Evolutionary conservation across 1,140 invertebrate genomes (phyloP), one percentile per base, ranked within the genome.

Genomic region (Epicauta chinensis): DNA sequence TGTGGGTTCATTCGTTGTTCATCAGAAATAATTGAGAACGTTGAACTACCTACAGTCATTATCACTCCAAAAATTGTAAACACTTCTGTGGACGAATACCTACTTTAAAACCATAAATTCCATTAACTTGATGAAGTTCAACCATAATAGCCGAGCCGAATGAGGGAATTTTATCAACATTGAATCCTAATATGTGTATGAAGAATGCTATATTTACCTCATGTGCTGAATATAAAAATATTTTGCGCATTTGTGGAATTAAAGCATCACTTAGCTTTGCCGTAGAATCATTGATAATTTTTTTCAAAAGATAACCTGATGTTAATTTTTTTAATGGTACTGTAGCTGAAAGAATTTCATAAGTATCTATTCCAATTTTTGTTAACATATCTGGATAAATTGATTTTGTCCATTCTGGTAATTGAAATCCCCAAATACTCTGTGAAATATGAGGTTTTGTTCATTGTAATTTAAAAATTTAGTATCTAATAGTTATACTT

Each of bases 401-500:
- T 9, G 73, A 43, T 11, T 73, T 63, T 0, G 77, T 79, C 82
- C 82, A 84, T 9, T 74, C 60, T 0, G 82, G 82, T 34, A 84
- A 54, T 38, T 67, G 61, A 1, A 82, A 66, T 16, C 78, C 79
- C 66, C 76, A 81, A 30, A 30, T 30, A 10, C 29, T 10, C 4
- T 4, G 4, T 10, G 10, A 5, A 5, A 5, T 30, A 30, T 10
- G 10, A 30, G 29, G 29, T 30, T 30, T 5, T 10, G 10, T 30
- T 10, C 29, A 5, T 30, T 30, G 29, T 30, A 4, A 4, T 10
- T 30, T n/a, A n/a, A n/a, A n/a, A 10, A 5, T 30, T 30, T 30
- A 30, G 29, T 30, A 30, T n/a, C 29, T 10, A 10, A 4, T 30
- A 30, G 4, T 5, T 10, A 5, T 30, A 30, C 29, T 5, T 30